Evolutionary conservation across 1,140 invertebrate genomes (phyloP), one percentile per base, ranked within the genome.

Genomic region (Sitobion miscanthi): DNA sequence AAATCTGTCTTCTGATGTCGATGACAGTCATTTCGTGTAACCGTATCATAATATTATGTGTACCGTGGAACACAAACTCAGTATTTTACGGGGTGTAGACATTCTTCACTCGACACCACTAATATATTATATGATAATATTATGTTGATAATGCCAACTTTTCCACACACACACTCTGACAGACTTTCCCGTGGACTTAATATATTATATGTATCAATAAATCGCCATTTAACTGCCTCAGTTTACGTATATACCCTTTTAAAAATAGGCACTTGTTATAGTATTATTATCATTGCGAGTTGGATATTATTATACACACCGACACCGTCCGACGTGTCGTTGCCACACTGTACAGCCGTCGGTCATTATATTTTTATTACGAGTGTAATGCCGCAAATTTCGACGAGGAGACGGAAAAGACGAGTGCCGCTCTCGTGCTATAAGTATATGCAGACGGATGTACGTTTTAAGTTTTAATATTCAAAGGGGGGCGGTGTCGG

Each of bases 401-500:
- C 30, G 9, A 82, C 77, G 20, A 0, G 35, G 17, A 82, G 35
- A 82, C 77, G 17, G 17, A 20, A 47, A 47, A 82, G 20, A 82
- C 77, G 2, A n/a, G 20, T 82, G 35, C 35, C 20, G 35, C 35
- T 82, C 35, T 82, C 17, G 35, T 82, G 11, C 17, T 17, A 38
- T 21, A 20, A 82, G 20, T 38, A 23, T 23, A 25, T 83, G 38
- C 25, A 85, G 38, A 45, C 35, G 21, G 8, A n/a, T 47, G 30
- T 47, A 87, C 45, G 38, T 85, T 85, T 23, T 25, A 45, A 25
- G 42, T 87, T 87, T 87, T 87, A 87, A 87, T 87, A 47, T 87
- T 87, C 30, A 42, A 11, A 87, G 38, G 85, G 30, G 30, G 85
- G 30, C 23, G 57, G 23, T 88, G 85, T 17, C 49, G n/a, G 21